Conservation (phyloP, 2,888 invertebrate species). For the Tortricodes alternella region DNA sequence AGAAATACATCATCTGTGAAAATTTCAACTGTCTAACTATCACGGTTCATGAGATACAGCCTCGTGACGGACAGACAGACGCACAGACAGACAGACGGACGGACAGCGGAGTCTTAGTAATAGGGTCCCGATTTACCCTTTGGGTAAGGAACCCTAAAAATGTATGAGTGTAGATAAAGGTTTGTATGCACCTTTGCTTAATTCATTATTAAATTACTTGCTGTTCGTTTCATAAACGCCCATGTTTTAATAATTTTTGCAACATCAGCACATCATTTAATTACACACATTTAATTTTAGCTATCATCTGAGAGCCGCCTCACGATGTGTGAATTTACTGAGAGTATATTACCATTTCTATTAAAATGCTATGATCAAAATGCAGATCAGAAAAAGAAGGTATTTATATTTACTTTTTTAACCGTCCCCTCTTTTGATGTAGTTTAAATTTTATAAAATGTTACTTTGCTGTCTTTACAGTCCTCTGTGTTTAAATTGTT, state of each 20-base stretch:
- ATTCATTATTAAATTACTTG: no score
- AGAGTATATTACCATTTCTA: slow-evolving; percentile 65
- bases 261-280: not conserved
- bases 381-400: slow-evolving; percentile 72
- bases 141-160: no score
- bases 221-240: no score
- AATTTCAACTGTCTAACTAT: no score
- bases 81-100: no score
- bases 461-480: slow-evolving; percentile 52
- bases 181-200: no score
- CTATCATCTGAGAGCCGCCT: slow-evolving; percentile 76
- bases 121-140: no score
- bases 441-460: not conserved
- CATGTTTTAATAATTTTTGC: not conserved
- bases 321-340: slow-evolving; percentile 78
- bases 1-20: no score
- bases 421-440: not conserved
- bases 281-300: slow-evolving; percentile 51
- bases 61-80: no score
- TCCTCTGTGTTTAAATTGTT: slow-evolving; percentile 61
- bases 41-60: no score
- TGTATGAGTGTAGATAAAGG: no score
- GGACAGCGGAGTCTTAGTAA: no score
- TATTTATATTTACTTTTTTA: slow-evolving; percentile 34
- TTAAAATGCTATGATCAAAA: slow-evolving; percentile 73